A percentile compares a stretch with the other conserved stretches of the same genome.
These are phyloP conservation scores for Beris morrisii DNA, from an alignment of 2,888 invertebrate species.

Conservation along the genomic window DNA sequence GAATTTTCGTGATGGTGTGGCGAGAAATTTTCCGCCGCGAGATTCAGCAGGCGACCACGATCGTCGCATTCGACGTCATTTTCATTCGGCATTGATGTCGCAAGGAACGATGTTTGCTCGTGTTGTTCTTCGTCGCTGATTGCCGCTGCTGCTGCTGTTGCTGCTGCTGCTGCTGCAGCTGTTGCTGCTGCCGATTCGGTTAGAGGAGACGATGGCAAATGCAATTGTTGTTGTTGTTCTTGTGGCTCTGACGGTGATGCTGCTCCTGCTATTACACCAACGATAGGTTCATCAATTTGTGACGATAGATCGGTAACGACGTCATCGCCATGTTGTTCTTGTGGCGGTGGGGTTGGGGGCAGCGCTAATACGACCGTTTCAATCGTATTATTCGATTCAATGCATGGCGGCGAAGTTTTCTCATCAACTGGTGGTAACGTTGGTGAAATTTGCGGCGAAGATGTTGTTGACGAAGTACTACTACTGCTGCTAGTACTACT, in stretches of 20 bases:
- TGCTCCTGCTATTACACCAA: no score
- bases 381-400: no score
- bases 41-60: background rate
- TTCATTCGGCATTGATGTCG: background rate
- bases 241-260: no score
- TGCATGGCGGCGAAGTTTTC: no score
- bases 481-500: conserved; percentile 13
- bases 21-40: background rate
- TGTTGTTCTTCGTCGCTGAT: background rate
- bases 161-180: conserved; percentile 6
- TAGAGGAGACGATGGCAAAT: no score
- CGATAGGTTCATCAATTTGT: no score
- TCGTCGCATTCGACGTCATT: no score
- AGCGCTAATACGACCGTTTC: no score
- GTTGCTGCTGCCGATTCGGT: conserved; percentile 18
- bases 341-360: no score
- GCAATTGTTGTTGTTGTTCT: no score
- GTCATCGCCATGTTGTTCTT: no score
- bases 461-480: conserved; percentile 41
- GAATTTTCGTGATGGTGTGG: conserved; percentile 20
- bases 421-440: conserved; percentile 41
- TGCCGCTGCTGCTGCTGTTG: conserved; percentile 7
- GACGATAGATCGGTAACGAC: no score
- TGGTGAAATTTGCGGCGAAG: conserved; percentile 45
- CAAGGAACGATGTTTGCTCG: background rate